Conservation (phyloP, 1,140 invertebrate genomes). For the Drosophila littoralis region DNA sequence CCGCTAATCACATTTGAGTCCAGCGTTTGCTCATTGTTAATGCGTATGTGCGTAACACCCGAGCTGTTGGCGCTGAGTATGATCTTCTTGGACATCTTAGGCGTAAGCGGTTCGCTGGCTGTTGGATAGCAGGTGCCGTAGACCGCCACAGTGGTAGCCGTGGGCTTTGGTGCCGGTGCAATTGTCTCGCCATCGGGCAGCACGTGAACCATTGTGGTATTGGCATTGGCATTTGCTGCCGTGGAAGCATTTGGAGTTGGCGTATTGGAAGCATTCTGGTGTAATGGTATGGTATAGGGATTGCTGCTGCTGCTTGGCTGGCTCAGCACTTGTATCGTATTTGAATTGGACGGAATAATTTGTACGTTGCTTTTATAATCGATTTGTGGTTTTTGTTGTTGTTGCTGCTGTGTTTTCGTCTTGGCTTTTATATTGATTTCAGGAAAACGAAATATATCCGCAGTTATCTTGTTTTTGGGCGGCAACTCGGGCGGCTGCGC, state of each 20-base stretch:
- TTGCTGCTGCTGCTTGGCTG: slow-evolving; percentile 47
- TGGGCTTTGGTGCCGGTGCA: slow-evolving; percentile 18
- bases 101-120: slow-evolving; percentile 52
- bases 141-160: slow-evolving; percentile 62
- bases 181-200: slow-evolving; percentile 41
- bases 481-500: slow-evolving; percentile 62
- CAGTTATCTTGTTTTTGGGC: slow-evolving; percentile 55
- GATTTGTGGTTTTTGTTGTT: slow-evolving; percentile 40
- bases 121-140: slow-evolving; percentile 77
- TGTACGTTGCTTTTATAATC: slow-evolving; percentile 84
- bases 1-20: slow-evolving; percentile 66
- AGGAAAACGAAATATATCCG: slow-evolving; percentile 80
- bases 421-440: slow-evolving; percentile 60
- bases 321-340: slow-evolving; percentile 72
- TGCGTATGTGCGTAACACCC: slow-evolving; percentile 77
- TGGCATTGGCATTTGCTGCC: slow-evolving; percentile 26
- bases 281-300: slow-evolving; percentile 66
- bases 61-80: slow-evolving; percentile 79
- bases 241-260: slow-evolving; percentile 38
- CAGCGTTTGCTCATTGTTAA: slow-evolving; percentile 63
- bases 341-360: slow-evolving; percentile 84
- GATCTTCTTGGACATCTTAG: slow-evolving; percentile 77
- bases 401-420: slow-evolving; percentile 35
- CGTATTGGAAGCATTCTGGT: slow-evolving; percentile 40
- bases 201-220: slow-evolving; percentile 77